Evolutionary conservation across 2,113 vertebrate genomes (phyloP), one percentile per base, ranked within the genome.

Genomic region (Hassar affinis): DNA sequence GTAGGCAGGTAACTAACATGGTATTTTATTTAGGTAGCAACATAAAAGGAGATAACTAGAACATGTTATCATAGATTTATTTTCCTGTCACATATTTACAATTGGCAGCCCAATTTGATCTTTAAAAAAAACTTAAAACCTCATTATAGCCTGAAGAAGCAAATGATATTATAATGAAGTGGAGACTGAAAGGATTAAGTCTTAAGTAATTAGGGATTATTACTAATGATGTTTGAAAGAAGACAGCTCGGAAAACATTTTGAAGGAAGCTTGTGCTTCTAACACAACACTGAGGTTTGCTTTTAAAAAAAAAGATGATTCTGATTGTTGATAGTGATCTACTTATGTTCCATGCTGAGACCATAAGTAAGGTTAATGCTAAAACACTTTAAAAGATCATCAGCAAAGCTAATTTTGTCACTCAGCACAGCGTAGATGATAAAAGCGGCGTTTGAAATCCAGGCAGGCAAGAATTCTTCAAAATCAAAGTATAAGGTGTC

Each of bases 131-230:
- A 64, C n/a, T 47, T 30, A 22, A 51, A n/a, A 64, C 25, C 7
- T 0, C 18, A 33, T 80, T 68, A 38, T n/a, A 38, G 5, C 22
- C 62, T 17, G 33, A 2, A 71, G 30, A 81, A 54, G 6, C 22
- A 71, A 71, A 42, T 54, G 1, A 45, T 22, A 47, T 30, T 20
- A 49, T 62, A 62, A 62, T 52, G n/a, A 51, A 62, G 59, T 49
- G 42, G 18, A 66, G 45, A 80, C 54, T 49, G 54, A 61, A 61
- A 45, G 54, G 76, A 79, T 81, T 69, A 80, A 54, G 45, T 25
- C 30, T 33, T 17, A 52, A 80, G 30, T 80, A 54, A 81, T 38
- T 54, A 66, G 6, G n/a, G 62, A 66, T 51, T 80, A 66, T 64
- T 30, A 52, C 45, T 80, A 49, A 45, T 64, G 59, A 80, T 64